phyloP scores from a whole-genome alignment of 2,888 invertebrate species.

The Apotomis capreana region DNA sequence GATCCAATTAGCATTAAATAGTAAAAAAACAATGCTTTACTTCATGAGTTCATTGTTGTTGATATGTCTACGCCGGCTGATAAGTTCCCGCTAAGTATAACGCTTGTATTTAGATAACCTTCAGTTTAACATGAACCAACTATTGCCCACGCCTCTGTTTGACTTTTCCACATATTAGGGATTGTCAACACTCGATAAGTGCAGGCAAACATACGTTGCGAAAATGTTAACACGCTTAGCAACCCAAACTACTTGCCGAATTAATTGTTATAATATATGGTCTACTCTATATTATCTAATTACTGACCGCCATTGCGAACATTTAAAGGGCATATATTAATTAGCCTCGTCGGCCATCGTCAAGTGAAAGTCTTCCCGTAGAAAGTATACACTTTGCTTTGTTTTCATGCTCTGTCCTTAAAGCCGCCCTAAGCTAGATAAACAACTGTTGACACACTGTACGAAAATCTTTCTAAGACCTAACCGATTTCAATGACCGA shows the following conservation, averaged over 20 bases:
- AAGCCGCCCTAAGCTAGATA: constrained; percentile 40
- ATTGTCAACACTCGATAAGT: constrained; percentile 46
- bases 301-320: constrained; percentile 48
- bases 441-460: constrained; percentile 45
- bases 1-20: constrained; percentile 20
- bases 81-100: constrained; percentile 53
- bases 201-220: constrained; percentile 23
- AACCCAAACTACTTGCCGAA: neutral
- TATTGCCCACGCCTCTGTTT: constrained; percentile 68
- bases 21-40: constrained; percentile 35
- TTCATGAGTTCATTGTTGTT: constrained; percentile 48
- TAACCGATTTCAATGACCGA: constrained; percentile 60
- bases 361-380: constrained; percentile 72
- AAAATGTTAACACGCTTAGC: constrained; percentile 10
- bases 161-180: constrained; percentile 57
- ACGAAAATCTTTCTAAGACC: constrained; percentile 50
- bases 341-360: constrained; percentile 65
- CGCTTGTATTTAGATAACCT: constrained; percentile 62
- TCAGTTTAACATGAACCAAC: constrained; percentile 56
- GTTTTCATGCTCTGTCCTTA: constrained; percentile 67
- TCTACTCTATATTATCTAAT: constrained; percentile 23
- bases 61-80: constrained; percentile 52
- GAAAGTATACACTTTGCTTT: constrained; percentile 72
- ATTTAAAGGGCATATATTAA: constrained; percentile 65
- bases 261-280: constrained; percentile 20